Percentiles rank a stretch among this genome's conserved stretches.
Evolutionary conservation across 2,797 vertebrate species (phyloP).

Genomic region (Myiotriccus ornatus): DNA sequence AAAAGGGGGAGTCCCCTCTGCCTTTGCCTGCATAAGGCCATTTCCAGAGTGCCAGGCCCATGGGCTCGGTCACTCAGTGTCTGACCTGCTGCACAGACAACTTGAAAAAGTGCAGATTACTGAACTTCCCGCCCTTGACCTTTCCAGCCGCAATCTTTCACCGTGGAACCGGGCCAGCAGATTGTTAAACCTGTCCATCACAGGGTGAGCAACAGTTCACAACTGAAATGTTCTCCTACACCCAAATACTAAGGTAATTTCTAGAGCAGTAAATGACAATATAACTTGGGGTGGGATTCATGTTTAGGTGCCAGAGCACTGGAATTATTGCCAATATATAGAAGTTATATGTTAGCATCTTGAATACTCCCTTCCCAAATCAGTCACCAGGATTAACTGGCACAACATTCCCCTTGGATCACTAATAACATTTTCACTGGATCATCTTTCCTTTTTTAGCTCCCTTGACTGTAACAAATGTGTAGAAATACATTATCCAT

Average conservation of each 20-base stretch:
- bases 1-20: not conserved
- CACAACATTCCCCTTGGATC: slow-evolving; percentile 52
- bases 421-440: slow-evolving; percentile 54
- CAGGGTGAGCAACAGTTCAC: not conserved
- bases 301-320: not conserved
- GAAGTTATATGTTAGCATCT: slow-evolving; percentile 45
- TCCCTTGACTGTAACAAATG: slow-evolving; percentile 54
- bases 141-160: not conserved
- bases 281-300: not conserved
- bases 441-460: slow-evolving; percentile 44
- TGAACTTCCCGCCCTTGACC: not conserved
- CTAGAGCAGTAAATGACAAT: not conserved
- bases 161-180: not conserved
- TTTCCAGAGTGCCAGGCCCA: not conserved
- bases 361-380: slow-evolving; percentile 35
- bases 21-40: not conserved
- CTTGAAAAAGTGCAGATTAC: slow-evolving; percentile 3
- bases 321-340: not conserved
- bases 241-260: not conserved
- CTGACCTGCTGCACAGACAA: not conserved
- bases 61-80: not conserved
- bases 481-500: slow-evolving; percentile 48
- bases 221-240: not conserved
- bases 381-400: slow-evolving; percentile 41
- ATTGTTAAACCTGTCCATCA: slow-evolving; percentile 4